phyloP scores from a whole-genome alignment of 1,140 invertebrate species.

The Muscidifurax raptorellus region DNA sequence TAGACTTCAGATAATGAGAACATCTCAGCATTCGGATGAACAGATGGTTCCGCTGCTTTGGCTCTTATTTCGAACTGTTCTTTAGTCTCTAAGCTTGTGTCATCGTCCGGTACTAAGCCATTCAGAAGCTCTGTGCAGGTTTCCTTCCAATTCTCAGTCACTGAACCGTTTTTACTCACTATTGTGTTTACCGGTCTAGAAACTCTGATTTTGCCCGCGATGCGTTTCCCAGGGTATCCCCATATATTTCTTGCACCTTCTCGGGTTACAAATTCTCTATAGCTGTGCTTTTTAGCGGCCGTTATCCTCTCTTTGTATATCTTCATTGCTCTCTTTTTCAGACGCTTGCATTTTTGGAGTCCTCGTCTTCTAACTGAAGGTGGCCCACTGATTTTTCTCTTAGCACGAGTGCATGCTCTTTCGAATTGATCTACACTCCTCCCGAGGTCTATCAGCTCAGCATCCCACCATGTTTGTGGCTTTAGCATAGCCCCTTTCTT shows the following conservation, averaged over 20 bases:
- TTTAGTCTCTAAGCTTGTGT: neutral
- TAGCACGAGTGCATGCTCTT: neutral
- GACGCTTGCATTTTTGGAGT: neutral
- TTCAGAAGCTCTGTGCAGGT: neutral
- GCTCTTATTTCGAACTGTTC: neutral
- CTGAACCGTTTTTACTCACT: neutral
- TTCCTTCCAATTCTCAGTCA: neutral
- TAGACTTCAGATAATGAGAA: neutral
- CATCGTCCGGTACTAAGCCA: neutral
- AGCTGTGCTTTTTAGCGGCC: constrained; percentile 7
- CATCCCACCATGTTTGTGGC: neutral
- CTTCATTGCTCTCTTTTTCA: neutral
- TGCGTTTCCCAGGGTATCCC: neutral
- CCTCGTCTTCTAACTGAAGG: neutral
- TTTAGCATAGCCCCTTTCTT: neutral
- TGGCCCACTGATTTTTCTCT: neutral
- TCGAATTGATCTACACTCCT: neutral
- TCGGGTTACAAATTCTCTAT: neutral
- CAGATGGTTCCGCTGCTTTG: neutral
- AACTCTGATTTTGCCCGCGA: neutral
- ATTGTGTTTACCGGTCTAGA: neutral
- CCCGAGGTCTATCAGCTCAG: neutral
- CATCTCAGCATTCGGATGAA: neutral
- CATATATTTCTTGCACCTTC: neutral
- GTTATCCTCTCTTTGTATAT: neutral